Evolutionary conservation across 2,888 invertebrate species (phyloP), one percentile per base, ranked within the genome.

Genomic region (Melipona beecheii): DNA sequence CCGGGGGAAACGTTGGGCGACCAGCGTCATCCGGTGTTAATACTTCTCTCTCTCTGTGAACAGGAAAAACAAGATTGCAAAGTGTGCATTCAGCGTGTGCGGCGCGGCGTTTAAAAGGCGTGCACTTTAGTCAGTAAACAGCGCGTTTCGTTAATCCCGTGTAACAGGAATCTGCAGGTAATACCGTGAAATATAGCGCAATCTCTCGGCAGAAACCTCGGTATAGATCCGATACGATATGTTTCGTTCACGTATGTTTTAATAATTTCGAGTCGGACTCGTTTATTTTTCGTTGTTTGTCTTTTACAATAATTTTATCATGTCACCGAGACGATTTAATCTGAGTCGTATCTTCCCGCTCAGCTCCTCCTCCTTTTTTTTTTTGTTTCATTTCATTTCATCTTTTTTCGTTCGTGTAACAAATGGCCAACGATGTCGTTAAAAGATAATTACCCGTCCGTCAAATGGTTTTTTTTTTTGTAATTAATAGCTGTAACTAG

Each of bases 1-100:
- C 58, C 58, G 43, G 64, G 65, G 19, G 6, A 74, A 74, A 24
- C n/a, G 54, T 49, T 58, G n/a, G 74, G 49, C 75, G 58, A 58
- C 75, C 75, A 50, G n/a, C 75, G 58, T 75, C 75, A 75, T 68
- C 75, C 75, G 66, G 75, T 75, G 75, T 75, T 75, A 75, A 68
- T 75, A 75, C 75, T 75, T 68, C 75, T 58, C 75, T 49, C 49
- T n/a, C 75, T 49, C 49, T n/a, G 24, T 50, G 75, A 49, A 49
- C 75, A 68, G 75, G 75, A 68, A 75, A 75, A 75, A 75, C 75
- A 75, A 68, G 68, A 68, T 75, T 68, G 75, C 27, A 49, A 68
- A 75, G 56, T 58, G 75, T 50, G 66, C 49, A 68, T 75, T 68
- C 68, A 66, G 58, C 50, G 56, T 62, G 73, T 62, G 49, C 56